Conservation (phyloP, 2,888 invertebrate genomes). For the Limnephilus rhombicus region DNA sequence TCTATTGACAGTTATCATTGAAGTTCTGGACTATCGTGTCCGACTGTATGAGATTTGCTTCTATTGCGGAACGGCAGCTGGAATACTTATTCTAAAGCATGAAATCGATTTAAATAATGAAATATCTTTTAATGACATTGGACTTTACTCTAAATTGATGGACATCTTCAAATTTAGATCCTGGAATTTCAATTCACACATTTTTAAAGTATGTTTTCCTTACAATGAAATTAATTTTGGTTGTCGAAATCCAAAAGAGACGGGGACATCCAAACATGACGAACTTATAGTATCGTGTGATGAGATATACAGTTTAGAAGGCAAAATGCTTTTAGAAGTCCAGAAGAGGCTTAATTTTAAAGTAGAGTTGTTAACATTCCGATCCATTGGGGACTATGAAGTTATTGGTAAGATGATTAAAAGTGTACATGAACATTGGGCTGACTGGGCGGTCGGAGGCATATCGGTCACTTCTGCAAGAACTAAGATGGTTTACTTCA, state of each 20-base stretch:
- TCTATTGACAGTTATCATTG: background rate
- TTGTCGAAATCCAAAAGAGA: background rate
- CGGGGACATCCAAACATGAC: background rate
- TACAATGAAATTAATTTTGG: background rate
- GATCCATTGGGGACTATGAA: background rate
- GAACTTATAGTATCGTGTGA: background rate
- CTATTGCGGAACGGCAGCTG: slow-evolving; percentile 10
- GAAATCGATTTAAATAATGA: background rate
- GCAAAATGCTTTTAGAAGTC: background rate
- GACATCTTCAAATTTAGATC: background rate
- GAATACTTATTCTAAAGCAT: background rate
- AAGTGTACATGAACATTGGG: background rate
- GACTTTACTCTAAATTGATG: background rate
- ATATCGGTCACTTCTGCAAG: slow-evolving; percentile 19
- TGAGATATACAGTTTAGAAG: background rate
- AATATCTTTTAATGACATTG: background rate
- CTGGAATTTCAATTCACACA: background rate
- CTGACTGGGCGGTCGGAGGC: slow-evolving; percentile 47
- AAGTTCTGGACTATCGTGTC: background rate
- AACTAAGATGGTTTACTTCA: background rate
- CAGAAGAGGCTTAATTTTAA: slow-evolving; percentile 34
- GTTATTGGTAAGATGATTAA: background rate
- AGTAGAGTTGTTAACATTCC: background rate
- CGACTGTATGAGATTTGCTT: slow-evolving; percentile 17
- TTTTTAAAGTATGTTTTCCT: background rate